phyloP scores from a whole-genome alignment of 1,140 invertebrate species.

The Brachionus calyciflorus region DNA sequence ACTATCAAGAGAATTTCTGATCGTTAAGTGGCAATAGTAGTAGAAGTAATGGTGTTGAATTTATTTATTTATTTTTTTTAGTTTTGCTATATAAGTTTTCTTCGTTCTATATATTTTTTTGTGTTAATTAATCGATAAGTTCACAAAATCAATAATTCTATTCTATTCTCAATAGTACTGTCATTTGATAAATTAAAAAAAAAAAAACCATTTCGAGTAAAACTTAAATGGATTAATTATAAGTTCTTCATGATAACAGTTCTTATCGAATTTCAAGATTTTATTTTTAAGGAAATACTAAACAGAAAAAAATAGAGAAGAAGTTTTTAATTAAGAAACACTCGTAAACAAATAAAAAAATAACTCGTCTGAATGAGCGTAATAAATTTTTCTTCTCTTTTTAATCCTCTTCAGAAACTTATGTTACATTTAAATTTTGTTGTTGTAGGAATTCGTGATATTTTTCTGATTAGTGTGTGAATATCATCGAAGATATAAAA shows the following conservation, averaged over 20 bases:
- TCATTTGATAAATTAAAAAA: constrained; percentile 32
- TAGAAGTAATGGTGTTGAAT: too few relatives aligned
- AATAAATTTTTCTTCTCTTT: too few relatives aligned
- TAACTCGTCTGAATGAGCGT: not conserved
- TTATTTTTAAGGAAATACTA: constrained; percentile 9
- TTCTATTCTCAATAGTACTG: not conserved
- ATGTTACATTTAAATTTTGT: too few relatives aligned
- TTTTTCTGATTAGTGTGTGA: too few relatives aligned
- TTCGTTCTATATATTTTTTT: constrained; percentile 17
- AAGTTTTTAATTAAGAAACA: not conserved
- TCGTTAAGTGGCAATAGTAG: too few relatives aligned
- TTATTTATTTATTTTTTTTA: too few relatives aligned
- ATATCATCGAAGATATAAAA: too few relatives aligned
- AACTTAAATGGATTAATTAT: not conserved
- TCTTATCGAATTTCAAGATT: constrained; percentile 32
- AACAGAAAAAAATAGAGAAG: not conserved
- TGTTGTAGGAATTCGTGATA: too few relatives aligned
- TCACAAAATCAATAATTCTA: constrained; percentile 11
- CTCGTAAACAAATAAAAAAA: not conserved
- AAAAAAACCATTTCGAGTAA: not conserved
- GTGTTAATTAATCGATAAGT: constrained; percentile 40
- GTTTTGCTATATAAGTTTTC: not conserved
- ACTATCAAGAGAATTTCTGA: constrained; percentile 3
- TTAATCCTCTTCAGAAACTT: too few relatives aligned
- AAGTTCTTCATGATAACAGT: constrained; percentile 10